Percentiles rank a stretch among this genome's conserved stretches.
Conservation (phyloP, 2,888 invertebrate species). For the Protophormia terraenovae region DNA sequence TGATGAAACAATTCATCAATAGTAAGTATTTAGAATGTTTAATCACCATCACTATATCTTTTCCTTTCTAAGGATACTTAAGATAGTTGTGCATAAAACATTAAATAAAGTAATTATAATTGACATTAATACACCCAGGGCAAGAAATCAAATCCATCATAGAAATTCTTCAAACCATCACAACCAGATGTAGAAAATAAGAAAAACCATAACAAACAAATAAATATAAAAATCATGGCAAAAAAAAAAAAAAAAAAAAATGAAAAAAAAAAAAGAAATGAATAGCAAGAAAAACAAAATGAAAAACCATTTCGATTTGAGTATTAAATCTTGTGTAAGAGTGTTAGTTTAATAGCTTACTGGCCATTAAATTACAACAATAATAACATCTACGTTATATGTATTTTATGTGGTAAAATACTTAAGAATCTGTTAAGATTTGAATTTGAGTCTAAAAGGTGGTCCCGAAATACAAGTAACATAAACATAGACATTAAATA, state of each 20-base stretch:
- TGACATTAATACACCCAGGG: conserved; percentile 28
- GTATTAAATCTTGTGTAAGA: conserved; percentile 6
- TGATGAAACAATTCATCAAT: background rate
- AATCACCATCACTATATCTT: background rate
- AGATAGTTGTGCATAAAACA: background rate
- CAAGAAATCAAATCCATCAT: conserved; percentile 18
- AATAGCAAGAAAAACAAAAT: background rate
- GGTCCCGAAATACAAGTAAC: background rate
- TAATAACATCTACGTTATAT: background rate
- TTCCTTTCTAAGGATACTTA: background rate
- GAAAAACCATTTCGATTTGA: background rate
- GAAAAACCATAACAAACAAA: background rate
- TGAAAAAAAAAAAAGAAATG: background rate
- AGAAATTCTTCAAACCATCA: conserved; percentile 24
- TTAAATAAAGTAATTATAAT: conserved; percentile 25
- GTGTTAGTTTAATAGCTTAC: conserved; percentile 34
- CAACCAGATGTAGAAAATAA: background rate
- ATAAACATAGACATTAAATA: background rate
- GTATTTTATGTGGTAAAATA: background rate
- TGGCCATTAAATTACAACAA: conserved; percentile 18
- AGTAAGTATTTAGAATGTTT: background rate
- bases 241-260: background rate
- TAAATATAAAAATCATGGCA: background rate
- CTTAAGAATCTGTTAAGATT: background rate
- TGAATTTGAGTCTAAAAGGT: background rate